Base-by-base conservation (phyloP, 2,888 invertebrate genomes). In the Plebejus anna region DNA sequence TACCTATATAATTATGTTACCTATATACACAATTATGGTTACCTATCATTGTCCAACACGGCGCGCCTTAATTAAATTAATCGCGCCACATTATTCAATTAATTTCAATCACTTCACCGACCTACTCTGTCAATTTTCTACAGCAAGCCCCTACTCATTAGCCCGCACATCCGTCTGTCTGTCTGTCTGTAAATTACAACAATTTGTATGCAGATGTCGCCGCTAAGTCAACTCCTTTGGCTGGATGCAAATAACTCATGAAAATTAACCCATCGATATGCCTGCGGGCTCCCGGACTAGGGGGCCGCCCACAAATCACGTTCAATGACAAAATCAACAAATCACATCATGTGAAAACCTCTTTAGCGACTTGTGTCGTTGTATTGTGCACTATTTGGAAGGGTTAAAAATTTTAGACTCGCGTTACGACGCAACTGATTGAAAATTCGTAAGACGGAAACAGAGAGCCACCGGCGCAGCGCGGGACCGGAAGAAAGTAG, bases 211-310 rank as follows among this genome's bases (percentile, higher is more conserved):
- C 85, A 86, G 86, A 86, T 86, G 87, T 90, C 90, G 90, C 87
- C 86, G 85, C 84, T 83, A 85, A 84, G 85, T 86, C 87, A 88
- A 87, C 87, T 86, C 86, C 87, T 89, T 89, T 88, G 88, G 86
- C 86, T 86, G 84, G 84, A 87, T 86, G 90, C 89, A 88, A 89
- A 92, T 92, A 89, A 89, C 86, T 90, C 89, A 84, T 86, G 88
- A 87, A 89, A 92, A 93, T 93, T 87, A 91, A 90, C 88, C 86
- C 89, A 91, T 92, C 88, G 90, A 91, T 91, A 89, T 84, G 84
- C 79, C 77, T 77, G 79, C 76, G 78, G 42, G 71, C 5, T 70
- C 38, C 38, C n/a, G 7, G 38, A 66, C 38, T 36, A 70, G n/a
- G 38, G 70, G 36, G 70, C 2, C 7, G 4, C 7, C 1, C 36